Evolutionary conservation across 2,113 vertebrate species (phyloP).

Genomic region (Stomatorhinus ivindoensis): DNA sequence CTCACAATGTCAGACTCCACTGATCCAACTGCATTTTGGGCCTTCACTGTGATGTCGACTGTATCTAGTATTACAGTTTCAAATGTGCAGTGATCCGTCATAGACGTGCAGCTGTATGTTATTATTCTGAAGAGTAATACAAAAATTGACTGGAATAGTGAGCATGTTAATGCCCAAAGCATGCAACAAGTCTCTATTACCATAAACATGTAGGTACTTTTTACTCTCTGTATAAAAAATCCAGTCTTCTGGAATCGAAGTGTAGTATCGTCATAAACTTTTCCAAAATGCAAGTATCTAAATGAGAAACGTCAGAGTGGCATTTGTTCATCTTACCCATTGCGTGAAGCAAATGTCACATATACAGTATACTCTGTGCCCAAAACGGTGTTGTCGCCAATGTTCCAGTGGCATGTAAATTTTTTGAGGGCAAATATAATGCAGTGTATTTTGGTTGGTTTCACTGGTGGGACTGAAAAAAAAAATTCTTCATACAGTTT

Average conservation of each 20-base stretch:
- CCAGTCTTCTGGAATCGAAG: neutral
- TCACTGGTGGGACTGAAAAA: neutral
- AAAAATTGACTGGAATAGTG: neutral
- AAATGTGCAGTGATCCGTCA: neutral
- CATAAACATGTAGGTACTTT: neutral
- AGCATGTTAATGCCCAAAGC: neutral
- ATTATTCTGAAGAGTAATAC: neutral
- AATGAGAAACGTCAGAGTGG: neutral
- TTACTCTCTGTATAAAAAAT: neutral
- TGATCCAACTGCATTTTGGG: neutral
- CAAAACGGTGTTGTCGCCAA: neutral
- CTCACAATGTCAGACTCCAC: neutral
- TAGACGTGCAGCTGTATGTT: neutral
- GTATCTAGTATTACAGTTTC: rapidly evolving
- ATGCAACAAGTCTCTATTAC: neutral
- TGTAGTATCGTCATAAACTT: neutral
- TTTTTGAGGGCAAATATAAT: neutral
- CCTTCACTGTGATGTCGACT: neutral
- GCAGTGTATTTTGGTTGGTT: conserved; percentile 17
- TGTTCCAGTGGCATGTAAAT: conserved; percentile 17
- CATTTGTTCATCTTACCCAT: neutral
- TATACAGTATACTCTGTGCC: neutral
- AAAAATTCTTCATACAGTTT: neutral
- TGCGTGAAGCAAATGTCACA: neutral
- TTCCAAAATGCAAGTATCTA: neutral